Percentiles rank a stretch among this genome's conserved stretches.
These are phyloP conservation scores for Cyanocitta stelleri DNA, from an alignment of 2,113 vertebrate species.

Conservation along the genomic window DNA sequence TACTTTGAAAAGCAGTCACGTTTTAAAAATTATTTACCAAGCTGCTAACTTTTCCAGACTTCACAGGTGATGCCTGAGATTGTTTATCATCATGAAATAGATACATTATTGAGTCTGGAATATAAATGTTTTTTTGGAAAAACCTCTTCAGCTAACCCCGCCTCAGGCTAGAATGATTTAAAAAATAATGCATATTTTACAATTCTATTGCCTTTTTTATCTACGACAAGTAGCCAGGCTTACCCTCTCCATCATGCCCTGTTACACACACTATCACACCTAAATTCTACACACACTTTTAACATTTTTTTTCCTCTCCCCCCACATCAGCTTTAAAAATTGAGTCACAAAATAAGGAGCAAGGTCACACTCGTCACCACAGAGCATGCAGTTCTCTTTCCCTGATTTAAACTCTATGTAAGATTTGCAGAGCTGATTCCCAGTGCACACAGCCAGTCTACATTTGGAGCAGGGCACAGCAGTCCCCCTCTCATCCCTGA, in stretches of 20 bases:
- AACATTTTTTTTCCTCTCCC: not conserved
- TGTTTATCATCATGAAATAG: not conserved
- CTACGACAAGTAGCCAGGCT: not conserved
- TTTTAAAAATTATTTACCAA: not conserved
- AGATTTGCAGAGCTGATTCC: not conserved
- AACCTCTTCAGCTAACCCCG: not conserved
- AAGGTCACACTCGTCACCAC: not conserved
- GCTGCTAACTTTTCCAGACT: not conserved
- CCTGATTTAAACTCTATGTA: not conserved
- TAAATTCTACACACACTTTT: not conserved
- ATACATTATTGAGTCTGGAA: slow-evolving; percentile 10
- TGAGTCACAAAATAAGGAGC: not conserved
- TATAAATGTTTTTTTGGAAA: slow-evolving; percentile 9
- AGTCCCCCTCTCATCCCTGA: not conserved
- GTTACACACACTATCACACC: not conserved
- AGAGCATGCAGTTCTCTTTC: not conserved
- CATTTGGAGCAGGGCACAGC: not conserved
- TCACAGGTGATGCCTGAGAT: not conserved
- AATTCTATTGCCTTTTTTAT: slow-evolving; percentile 28
- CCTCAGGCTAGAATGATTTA: not conserved
- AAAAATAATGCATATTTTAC: slow-evolving; percentile 17
- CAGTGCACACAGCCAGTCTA: not conserved
- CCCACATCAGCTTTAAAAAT: not conserved
- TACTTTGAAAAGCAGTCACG: not conserved
- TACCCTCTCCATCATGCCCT: not conserved